Percentiles rank a stretch among this genome's conserved stretches.
Evolutionary conservation across 2,113 vertebrate genomes (phyloP).

Genomic region (Corythoichthys haematopterus): DNA sequence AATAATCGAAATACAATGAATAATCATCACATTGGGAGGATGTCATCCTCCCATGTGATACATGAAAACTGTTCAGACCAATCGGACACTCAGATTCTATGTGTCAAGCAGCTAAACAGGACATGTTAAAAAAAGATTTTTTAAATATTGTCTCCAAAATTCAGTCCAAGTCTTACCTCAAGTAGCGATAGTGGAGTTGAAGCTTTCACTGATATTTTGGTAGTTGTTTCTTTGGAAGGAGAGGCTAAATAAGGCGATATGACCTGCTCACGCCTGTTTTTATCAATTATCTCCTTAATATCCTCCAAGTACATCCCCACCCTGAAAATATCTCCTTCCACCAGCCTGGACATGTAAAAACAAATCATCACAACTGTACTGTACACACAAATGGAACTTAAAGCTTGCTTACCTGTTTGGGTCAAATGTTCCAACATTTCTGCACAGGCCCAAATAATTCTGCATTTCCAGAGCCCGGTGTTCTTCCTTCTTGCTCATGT

Average conservation of each 20-base stretch:
- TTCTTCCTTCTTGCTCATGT: constrained; percentile 78
- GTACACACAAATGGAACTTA: background rate
- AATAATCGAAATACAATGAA: no score
- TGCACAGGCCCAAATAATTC: constrained; percentile 66
- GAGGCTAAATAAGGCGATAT: constrained; percentile 52
- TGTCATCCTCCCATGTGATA: no score
- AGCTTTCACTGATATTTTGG: constrained; percentile 15
- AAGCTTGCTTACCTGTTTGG: constrained; percentile 75
- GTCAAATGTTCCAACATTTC: constrained; percentile 75
- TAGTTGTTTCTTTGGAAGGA: constrained; percentile 35
- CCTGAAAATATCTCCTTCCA: constrained; percentile 84
- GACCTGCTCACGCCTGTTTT: constrained; percentile 54
- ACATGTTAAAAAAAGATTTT: no score
- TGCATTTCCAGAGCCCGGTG: constrained; percentile 78
- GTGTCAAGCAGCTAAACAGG: no score
- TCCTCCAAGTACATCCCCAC: constrained; percentile 81
- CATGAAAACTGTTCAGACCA: no score
- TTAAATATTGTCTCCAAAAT: background rate
- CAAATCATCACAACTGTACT: background rate
- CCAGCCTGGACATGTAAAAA: constrained; percentile 60
- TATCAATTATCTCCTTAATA: constrained; percentile 76
- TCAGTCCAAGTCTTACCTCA: constrained; percentile 69
- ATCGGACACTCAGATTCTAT: no score
- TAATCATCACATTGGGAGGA: no score
- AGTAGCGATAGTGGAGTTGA: constrained; percentile 47